Base-by-base conservation (phyloP, 2,113 vertebrate genomes). In the Micromys minutus region DNA sequence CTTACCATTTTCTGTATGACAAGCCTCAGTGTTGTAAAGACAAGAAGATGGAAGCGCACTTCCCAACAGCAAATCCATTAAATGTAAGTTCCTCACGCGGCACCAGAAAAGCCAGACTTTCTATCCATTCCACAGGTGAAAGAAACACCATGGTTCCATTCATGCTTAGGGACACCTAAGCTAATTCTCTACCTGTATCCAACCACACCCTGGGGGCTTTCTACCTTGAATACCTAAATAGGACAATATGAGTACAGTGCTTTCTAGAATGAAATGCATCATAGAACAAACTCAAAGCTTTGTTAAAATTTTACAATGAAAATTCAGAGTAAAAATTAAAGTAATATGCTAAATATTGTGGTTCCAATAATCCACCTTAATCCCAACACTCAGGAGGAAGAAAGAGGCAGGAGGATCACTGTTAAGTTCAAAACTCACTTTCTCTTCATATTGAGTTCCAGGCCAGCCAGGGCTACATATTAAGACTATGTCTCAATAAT, bases 191-290 rank as follows among this genome's bases (percentile, higher is more conserved):
- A 63, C 71, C 2, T 39, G 36, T 3, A 75, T 21, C 2, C 65
- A 84, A 59, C 45, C 63, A 15, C 22, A 91, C 7, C 77, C 36
- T 81, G 47, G 91, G 71, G 36, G 26, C 19, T 61, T 2, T 7
- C 2, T 65, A 31, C 52, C 77, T 81, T 26, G 1, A 95, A 63
- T 59, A 36, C 0, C 26, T 91, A n/a, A 72, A 11, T 16, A 85
- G 16, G 39, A 19, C 17, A 88, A 31, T 15, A 79, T 4, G 50
- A 63, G 57, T 31, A 74, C 7, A 87, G 63, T 57, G 72, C 57
- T 69, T 50, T 92, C 45, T 52, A 92, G 19, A 89, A 90, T 42
- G 84, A 85, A 97, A 84, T 26, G 69, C 6, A 81, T 69, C 19
- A 76, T 0, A 31, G 36, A 85, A 90, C 65, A 36, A 84, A 72